phyloP scores from a whole-genome alignment of 2,113 vertebrate species.

The Tachycineta bicolor region DNA sequence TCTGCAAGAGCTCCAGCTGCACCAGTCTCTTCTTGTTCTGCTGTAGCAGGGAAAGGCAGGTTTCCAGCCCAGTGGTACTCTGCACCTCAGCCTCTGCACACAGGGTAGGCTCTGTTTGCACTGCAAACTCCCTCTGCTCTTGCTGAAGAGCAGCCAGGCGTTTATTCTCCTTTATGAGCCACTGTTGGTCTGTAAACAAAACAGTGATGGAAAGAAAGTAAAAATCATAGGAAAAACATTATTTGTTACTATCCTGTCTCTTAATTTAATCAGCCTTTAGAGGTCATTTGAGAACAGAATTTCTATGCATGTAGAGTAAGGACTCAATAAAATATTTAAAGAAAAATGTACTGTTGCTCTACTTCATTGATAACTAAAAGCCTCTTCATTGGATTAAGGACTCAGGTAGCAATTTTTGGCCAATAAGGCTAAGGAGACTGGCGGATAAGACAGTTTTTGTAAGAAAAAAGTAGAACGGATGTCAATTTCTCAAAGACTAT shows the following conservation, averaged over 20 bases:
- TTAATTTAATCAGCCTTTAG: background rate
- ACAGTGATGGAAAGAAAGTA: conserved; percentile 3
- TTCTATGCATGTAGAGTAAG: background rate
- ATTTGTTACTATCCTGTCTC: background rate
- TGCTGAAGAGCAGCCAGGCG: conserved; percentile 71
- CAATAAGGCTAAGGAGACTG: background rate
- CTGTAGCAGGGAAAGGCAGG: conserved; percentile 38
- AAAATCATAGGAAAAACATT: background rate
- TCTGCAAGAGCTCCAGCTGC: conserved; percentile 81
- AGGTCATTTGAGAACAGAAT: background rate
- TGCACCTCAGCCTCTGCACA: conserved; percentile 52
- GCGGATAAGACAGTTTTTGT: background rate
- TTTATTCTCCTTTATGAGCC: conserved; percentile 84
- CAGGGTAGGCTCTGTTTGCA: conserved; percentile 77
- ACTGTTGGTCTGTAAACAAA: conserved; percentile 84
- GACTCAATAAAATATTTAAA: background rate
- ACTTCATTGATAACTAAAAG: background rate
- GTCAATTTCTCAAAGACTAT: background rate
- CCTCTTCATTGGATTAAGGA: background rate
- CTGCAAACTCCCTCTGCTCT: conserved; percentile 73
- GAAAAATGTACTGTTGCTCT: background rate
- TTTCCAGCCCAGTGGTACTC: conserved; percentile 31
- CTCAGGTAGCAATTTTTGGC: background rate
- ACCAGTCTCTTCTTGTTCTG: conserved; percentile 80
- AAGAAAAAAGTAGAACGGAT: background rate